A percentile compares a stretch with the other conserved stretches of the same genome.
phyloP scores from a whole-genome alignment of 92 coral and sea anemone species.

The Actinernus sp. region DNA sequence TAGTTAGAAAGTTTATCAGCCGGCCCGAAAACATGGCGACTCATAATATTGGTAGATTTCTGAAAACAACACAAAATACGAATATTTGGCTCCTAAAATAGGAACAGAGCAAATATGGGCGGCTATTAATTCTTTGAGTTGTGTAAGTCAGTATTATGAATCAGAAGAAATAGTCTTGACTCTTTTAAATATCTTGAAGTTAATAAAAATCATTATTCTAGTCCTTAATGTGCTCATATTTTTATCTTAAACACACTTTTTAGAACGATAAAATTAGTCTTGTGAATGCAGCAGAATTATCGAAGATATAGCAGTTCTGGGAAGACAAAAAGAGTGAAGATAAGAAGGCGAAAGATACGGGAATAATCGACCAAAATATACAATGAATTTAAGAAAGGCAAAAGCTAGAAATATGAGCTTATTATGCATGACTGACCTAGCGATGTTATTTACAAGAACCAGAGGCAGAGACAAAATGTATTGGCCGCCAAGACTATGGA shows the following conservation, averaged over 20 bases:
- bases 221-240: background rate
- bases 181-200: background rate
- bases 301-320: background rate
- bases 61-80: background rate
- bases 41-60: background rate
- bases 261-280: constrained; percentile 1
- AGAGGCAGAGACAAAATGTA: no score
- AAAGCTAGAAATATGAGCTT: no score
- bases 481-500: no score
- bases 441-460: no score
- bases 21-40: background rate
- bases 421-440: no score
- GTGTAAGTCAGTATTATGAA: no score
- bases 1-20: background rate
- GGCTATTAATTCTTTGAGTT: no score
- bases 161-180: background rate
- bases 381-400: background rate
- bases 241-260: background rate
- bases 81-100: background rate
- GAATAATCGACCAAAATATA: background rate
- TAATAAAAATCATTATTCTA: constrained; percentile 1
- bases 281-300: constrained; percentile 1
- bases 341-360: background rate
- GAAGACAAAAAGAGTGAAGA: background rate
- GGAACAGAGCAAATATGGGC: background rate